Evolutionary conservation across 2,113 vertebrate genomes (phyloP).

Genomic region (Rhea pennata): DNA sequence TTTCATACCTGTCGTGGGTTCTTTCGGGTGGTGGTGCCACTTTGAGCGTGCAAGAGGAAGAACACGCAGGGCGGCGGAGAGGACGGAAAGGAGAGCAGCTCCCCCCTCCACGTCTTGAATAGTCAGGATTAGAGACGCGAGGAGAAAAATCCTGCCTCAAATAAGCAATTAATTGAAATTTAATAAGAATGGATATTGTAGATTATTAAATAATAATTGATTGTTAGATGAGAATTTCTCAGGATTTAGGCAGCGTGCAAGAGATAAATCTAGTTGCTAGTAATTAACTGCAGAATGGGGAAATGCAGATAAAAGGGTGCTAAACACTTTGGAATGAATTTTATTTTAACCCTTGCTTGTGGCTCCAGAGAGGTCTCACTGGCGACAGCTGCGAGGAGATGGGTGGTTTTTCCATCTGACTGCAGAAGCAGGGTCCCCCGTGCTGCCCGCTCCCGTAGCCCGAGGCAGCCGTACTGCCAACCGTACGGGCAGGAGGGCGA

Average conservation of each 20-base stretch:
- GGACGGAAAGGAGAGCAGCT: neutral
- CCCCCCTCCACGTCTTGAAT: neutral
- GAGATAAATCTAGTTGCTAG: slow-evolving; percentile 43
- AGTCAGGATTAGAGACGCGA: slow-evolving; percentile 28
- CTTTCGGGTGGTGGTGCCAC: too few relatives aligned
- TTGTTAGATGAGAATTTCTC: slow-evolving; percentile 61
- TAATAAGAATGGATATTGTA: slow-evolving; percentile 59
- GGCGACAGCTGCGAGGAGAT: neutral
- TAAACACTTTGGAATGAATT: slow-evolving; percentile 31
- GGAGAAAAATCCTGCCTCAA: slow-evolving; percentile 35
- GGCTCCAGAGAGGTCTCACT: neutral
- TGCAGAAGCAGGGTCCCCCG: too few relatives aligned
- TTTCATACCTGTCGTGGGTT: too few relatives aligned
- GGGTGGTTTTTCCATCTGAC: neutral
- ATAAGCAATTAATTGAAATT: slow-evolving; percentile 69
- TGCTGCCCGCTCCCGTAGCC: too few relatives aligned
- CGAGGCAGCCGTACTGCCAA: neutral
- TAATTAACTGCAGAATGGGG: slow-evolving; percentile 48
- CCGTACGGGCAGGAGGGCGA: neutral
- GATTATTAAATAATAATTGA: slow-evolving; percentile 74
- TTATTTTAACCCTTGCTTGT: slow-evolving; percentile 28
- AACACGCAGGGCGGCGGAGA: neutral
- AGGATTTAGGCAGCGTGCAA: slow-evolving; percentile 2
- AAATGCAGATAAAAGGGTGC: slow-evolving; percentile 26
- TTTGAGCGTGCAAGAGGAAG: neutral